Evolutionary conservation across 2,113 vertebrate species (phyloP).

Genomic region (Mirza zaza): DNA sequence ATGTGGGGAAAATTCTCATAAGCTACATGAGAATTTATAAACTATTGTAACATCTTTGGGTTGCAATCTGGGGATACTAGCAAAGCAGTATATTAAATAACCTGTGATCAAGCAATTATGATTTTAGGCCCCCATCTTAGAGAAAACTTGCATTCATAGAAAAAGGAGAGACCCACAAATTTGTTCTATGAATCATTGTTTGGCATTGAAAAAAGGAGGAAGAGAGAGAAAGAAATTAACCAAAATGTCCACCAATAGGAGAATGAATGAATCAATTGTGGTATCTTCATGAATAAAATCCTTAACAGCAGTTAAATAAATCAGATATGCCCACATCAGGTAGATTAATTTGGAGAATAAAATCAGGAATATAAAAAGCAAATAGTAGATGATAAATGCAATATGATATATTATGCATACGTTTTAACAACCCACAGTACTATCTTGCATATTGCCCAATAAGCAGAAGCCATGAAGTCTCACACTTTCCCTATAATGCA

Average conservation of each 20-base stretch:
- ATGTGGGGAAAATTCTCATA: conserved; percentile 20
- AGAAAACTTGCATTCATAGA: background rate
- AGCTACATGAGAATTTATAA: background rate
- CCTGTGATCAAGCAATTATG: background rate
- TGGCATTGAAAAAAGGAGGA: background rate
- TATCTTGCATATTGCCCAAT: background rate
- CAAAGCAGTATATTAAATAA: background rate
- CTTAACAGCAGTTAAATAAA: background rate
- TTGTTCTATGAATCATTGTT: background rate
- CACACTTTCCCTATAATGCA: background rate
- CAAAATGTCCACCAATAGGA: background rate
- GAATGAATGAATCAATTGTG: background rate
- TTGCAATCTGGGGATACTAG: background rate
- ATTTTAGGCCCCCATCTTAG: background rate
- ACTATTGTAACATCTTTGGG: background rate
- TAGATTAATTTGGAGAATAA: conserved; percentile 22
- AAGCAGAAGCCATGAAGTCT: background rate
- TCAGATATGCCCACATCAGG: background rate
- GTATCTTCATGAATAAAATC: conserved; percentile 23
- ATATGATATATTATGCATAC: background rate
- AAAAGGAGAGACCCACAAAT: background rate
- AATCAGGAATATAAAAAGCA: background rate
- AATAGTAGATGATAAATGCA: background rate
- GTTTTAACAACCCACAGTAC: background rate
- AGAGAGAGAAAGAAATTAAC: background rate